Evolutionary conservation across 2,797 vertebrate genomes (phyloP).

Genomic region (Emydoidea blandingii): DNA sequence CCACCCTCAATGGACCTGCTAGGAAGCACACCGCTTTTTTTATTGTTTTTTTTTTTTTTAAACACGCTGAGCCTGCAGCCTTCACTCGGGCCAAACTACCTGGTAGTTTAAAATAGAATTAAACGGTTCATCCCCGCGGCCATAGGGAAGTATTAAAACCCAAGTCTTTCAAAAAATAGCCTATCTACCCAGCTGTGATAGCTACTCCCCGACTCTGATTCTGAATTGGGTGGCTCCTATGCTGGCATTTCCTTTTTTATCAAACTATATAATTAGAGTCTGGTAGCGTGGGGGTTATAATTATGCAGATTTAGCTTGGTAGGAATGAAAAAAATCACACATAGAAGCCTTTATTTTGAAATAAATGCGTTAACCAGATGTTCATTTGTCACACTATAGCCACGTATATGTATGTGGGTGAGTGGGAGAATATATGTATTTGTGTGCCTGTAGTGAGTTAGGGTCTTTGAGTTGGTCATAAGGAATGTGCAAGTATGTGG

Average conservation of each 20-base stretch:
- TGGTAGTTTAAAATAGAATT: neutral
- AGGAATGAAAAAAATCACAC: constrained; percentile 73
- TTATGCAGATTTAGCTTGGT: constrained; percentile 76
- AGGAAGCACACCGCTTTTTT: too few relatives aligned
- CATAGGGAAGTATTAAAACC: neutral
- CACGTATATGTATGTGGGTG: too few relatives aligned
- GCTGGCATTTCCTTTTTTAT: constrained; percentile 43
- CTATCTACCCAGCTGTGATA: too few relatives aligned
- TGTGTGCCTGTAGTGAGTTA: neutral
- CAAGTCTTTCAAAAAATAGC: neutral
- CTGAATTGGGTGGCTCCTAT: constrained; percentile 28
- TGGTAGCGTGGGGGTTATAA: constrained; percentile 74
- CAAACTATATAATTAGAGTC: constrained; percentile 72
- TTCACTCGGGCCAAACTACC: neutral
- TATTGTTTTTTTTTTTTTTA: too few relatives aligned
- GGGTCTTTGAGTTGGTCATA: neutral
- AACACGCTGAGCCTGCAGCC: neutral
- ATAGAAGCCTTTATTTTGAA: constrained; percentile 63
- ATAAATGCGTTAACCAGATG: constrained; percentile 21
- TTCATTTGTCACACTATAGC: neutral
- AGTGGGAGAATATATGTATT: neutral
- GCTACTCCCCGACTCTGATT: neutral
- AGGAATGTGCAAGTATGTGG: accelerated
- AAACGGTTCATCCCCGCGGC: neutral
- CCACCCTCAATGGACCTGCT: neutral